Percentiles rank a stretch among this genome's conserved stretches.
phyloP scores from a whole-genome alignment of 2,113 vertebrate species.

The Dipodomys spectabilis region DNA sequence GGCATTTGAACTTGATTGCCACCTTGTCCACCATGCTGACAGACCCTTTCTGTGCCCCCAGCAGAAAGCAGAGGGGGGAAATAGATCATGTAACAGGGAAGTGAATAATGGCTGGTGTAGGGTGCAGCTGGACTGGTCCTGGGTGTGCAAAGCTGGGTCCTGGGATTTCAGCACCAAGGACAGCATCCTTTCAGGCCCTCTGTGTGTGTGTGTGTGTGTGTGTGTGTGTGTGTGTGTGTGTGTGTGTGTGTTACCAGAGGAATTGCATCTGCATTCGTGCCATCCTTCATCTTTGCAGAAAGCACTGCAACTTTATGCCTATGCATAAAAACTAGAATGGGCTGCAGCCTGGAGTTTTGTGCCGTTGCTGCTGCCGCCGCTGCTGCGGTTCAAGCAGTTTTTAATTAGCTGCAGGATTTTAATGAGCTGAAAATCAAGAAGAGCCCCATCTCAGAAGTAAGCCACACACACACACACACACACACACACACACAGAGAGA shows the following conservation, averaged over 20 bases:
- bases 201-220: not conserved
- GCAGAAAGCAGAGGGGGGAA: not conserved
- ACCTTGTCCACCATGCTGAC: not conserved
- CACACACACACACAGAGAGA: not conserved
- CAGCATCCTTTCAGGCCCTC: not conserved
- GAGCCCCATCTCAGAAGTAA: too few relatives aligned
- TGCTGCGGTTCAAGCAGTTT: too few relatives aligned
- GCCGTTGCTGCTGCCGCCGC: too few relatives aligned
- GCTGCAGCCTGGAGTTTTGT: too few relatives aligned
- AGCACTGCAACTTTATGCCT: too few relatives aligned
- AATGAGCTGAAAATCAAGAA: too few relatives aligned
- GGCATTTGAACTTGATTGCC: not conserved
- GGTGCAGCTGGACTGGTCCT: not conserved
- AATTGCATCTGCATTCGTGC: too few relatives aligned
- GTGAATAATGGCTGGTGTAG: accelerated
- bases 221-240: too few relatives aligned
- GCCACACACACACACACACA: not conserved
- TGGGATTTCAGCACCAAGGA: conserved; percentile 55
- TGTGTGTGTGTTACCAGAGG: too few relatives aligned
- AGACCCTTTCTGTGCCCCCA: not conserved
- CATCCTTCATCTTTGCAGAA: too few relatives aligned
- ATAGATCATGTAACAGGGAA: not conserved
- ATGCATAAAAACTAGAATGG: too few relatives aligned
- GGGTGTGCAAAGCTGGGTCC: not conserved
- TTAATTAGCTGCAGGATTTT: too few relatives aligned